A percentile compares a stretch with the other conserved stretches of the same genome.
Conservation (phyloP, 2,888 invertebrate genomes). For the Drosophila pegasa region DNA sequence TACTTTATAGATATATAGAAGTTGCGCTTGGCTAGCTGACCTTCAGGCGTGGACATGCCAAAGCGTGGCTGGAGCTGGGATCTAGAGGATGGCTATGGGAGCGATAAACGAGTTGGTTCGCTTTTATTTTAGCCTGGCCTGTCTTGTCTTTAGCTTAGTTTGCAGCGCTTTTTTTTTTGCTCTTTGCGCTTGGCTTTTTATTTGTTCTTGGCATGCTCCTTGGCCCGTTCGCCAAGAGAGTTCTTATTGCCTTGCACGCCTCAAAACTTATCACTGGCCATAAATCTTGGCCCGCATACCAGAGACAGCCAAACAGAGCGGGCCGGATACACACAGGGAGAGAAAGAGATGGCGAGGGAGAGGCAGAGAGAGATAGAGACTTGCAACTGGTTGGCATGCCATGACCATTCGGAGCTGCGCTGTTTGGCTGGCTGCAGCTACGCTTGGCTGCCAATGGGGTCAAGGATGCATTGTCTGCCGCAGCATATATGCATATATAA, state of each 20-base stretch:
- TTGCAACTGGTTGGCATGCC: conserved; percentile 72
- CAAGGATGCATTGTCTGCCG: conserved; percentile 68
- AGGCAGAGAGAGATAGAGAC: conserved; percentile 4
- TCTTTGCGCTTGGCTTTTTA: conserved; percentile 56
- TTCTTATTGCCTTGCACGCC: conserved; percentile 80
- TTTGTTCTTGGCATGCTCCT: conserved; percentile 66
- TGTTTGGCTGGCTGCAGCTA: conserved; percentile 30
- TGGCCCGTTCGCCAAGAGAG: conserved; percentile 43
- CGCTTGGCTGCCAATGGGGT: conserved; percentile 64
- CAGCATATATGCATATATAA: conserved; percentile 1
- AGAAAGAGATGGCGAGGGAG: conserved; percentile 1
- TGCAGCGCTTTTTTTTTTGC: conserved; percentile 37
- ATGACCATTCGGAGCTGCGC: conserved; percentile 70
- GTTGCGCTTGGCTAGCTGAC: conserved; percentile 52
- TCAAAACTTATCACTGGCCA: conserved; percentile 81
- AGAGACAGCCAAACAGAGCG: conserved; percentile 51
- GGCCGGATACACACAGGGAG: conserved; percentile 50
- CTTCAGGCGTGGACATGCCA: conserved; percentile 46
- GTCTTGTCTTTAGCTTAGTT: conserved; percentile 46
- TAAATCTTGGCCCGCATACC: conserved; percentile 78
- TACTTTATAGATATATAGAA: conserved; percentile 5
- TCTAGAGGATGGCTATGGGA: conserved; percentile 8
- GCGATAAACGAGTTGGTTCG: conserved; percentile 49
- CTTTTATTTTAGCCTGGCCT: conserved; percentile 20
- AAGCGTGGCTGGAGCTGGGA: conserved; percentile 21